phyloP scores from a whole-genome alignment of 2,797 vertebrate species.

The Cuculus canorus region DNA sequence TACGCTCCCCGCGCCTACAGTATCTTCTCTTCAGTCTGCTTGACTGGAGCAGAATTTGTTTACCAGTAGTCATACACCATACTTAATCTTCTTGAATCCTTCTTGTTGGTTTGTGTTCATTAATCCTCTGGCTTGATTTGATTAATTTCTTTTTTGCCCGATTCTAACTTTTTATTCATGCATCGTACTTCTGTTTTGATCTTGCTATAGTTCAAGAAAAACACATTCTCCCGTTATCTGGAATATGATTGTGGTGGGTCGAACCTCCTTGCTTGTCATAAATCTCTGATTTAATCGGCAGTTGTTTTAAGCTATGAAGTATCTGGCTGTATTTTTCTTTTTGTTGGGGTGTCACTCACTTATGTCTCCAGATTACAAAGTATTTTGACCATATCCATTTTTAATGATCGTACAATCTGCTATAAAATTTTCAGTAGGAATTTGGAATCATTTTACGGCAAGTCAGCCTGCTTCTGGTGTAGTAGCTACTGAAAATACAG shows the following conservation, averaged over 20 bases:
- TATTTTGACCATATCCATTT: not conserved
- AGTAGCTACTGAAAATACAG: constrained; percentile 50
- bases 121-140: not conserved
- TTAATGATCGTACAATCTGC: not conserved
- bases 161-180: not conserved
- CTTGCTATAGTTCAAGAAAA: not conserved
- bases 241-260: no score
- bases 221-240: no score
- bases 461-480: constrained; percentile 19
- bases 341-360: no score
- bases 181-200: not conserved
- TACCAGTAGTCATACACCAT: not conserved
- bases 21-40: not conserved
- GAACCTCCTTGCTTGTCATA: no score
- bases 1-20: not conserved
- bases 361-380: not conserved
- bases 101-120: not conserved
- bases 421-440: not conserved
- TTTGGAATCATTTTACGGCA: not conserved
- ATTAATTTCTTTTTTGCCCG: not conserved
- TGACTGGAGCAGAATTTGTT: constrained; percentile 25
- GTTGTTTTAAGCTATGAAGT: no score
- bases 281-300: no score
- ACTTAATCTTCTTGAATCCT: not conserved
- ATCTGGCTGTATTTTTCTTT: no score